A percentile compares a stretch with the other conserved stretches of the same genome.
Conservation (phyloP, 2,888 invertebrate species). For the Tethea ocularis region DNA sequence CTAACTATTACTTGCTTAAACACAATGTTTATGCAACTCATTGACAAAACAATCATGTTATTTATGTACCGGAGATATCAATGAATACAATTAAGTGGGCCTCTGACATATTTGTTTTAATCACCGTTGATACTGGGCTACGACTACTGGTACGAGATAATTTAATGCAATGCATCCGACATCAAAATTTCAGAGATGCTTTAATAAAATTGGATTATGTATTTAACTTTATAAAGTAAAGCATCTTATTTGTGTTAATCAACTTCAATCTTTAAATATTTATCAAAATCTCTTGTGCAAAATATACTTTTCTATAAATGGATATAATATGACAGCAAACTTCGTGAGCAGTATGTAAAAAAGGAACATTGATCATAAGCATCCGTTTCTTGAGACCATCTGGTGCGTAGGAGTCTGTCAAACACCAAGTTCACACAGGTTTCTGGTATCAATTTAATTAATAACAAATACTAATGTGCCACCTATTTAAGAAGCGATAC, state of each 20-base stretch:
- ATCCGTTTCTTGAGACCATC: conserved; percentile 43
- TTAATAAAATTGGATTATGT: too few species aligned
- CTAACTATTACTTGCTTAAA: too few species aligned
- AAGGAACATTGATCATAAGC: conserved; percentile 43
- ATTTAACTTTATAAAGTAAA: too few species aligned
- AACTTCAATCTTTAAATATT: too few species aligned
- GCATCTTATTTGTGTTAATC: too few species aligned
- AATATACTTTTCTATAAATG: neutral
- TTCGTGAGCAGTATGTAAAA: conserved; percentile 33
- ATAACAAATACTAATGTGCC: conserved; percentile 34
- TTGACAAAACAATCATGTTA: conserved; percentile 26
- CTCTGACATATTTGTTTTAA: conserved; percentile 1
- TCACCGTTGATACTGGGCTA: neutral
- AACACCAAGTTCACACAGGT: conserved; percentile 43
- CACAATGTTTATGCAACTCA: conserved; percentile 6
- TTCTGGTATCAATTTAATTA: conserved; percentile 34
- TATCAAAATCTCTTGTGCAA: neutral
- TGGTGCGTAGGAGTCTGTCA: conserved; percentile 57
- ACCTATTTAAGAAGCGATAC: conserved; percentile 12
- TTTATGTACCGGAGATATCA: conserved; percentile 14
- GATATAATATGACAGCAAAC: conserved; percentile 5
- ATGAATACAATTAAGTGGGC: conserved; percentile 22
- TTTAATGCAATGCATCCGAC: neutral
- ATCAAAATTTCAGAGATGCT: neutral
- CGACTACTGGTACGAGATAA: neutral